Percentiles rank a stretch among this genome's conserved stretches.
phyloP scores from a whole-genome alignment of 2,888 invertebrate genomes.

The Drosophila barbarae region DNA sequence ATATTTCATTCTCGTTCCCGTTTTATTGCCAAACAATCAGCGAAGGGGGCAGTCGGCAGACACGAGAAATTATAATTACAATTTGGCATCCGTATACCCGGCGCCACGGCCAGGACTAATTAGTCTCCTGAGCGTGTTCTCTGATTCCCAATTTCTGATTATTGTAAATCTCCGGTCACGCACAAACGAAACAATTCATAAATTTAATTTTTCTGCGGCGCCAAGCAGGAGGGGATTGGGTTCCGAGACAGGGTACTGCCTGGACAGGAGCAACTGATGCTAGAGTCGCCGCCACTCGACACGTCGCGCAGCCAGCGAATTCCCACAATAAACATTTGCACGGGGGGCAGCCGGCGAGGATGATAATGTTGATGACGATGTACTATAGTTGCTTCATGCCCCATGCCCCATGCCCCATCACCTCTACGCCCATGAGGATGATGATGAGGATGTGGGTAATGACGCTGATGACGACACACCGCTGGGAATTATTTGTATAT shows the following conservation, averaged over 20 bases:
- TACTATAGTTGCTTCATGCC: slow-evolving; percentile 16
- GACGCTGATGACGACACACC: slow-evolving; percentile 71
- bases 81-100: slow-evolving; percentile 42
- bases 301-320: slow-evolving; percentile 63
- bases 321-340: slow-evolving; percentile 73
- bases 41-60: slow-evolving; percentile 20
- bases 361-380: slow-evolving; percentile 51
- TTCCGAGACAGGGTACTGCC: background rate
- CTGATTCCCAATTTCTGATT: slow-evolving; percentile 72
- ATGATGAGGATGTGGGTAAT: slow-evolving; percentile 52
- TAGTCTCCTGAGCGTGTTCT: slow-evolving; percentile 72
- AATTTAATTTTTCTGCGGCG: slow-evolving; percentile 66
- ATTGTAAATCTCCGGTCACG: slow-evolving; percentile 74
- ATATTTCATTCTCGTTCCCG: slow-evolving; percentile 23
- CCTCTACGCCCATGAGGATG: slow-evolving; percentile 22
- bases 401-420: slow-evolving; percentile 1
- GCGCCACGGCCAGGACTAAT: slow-evolving; percentile 57
- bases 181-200: slow-evolving; percentile 73
- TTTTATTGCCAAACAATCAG: slow-evolving; percentile 33
- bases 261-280: slow-evolving; percentile 16
- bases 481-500: slow-evolving; percentile 72
- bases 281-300: slow-evolving; percentile 40
- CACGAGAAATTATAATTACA: slow-evolving; percentile 70
- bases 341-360: slow-evolving; percentile 52
- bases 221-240: slow-evolving; percentile 11